Percentiles rank a stretch among this genome's conserved stretches.
phyloP scores from a whole-genome alignment of 1,140 invertebrate genomes.

The Drosophila subobscura region DNA sequence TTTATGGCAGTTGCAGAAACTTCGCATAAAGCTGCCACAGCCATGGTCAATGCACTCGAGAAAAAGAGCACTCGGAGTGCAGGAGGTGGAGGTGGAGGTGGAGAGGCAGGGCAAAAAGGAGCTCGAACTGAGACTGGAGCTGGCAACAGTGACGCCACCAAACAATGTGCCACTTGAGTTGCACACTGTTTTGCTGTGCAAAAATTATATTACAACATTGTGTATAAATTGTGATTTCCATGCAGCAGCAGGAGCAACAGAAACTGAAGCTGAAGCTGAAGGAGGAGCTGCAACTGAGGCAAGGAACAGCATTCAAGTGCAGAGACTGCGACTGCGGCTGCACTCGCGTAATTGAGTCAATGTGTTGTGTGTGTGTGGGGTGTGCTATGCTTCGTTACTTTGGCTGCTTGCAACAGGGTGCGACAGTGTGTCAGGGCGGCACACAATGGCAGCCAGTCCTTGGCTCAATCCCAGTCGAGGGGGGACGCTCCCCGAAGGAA shows the following conservation, averaged over 20 bases:
- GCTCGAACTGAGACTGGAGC: constrained; percentile 1
- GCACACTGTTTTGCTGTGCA: constrained; percentile 70
- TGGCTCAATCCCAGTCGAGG: neutral
- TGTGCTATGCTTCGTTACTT: constrained; percentile 61
- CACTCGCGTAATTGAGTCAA: constrained; percentile 38
- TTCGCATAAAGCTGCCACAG: constrained; percentile 69
- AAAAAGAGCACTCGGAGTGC: constrained; percentile 16
- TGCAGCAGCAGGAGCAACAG: constrained; percentile 24
- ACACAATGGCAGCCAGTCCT: constrained; percentile 1
- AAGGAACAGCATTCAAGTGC: neutral
- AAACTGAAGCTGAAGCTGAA: constrained; percentile 33
- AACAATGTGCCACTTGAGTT: constrained; percentile 76
- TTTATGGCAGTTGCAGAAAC: constrained; percentile 74
- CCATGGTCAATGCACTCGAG: constrained; percentile 73
- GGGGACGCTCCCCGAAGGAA: neutral
- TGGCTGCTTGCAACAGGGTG: constrained; percentile 45
- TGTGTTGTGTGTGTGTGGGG: constrained; percentile 43
- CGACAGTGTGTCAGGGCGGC: constrained; percentile 49
- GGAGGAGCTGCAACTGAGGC: constrained; percentile 29
- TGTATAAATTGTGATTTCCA: constrained; percentile 79
- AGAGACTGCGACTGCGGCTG: neutral
- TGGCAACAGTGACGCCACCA: constrained; percentile 52
- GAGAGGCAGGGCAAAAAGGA: constrained; percentile 17
- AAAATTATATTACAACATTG: constrained; percentile 81
- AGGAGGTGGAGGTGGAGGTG: neutral